Evolutionary conservation across 2,888 invertebrate species (phyloP), one percentile per base, ranked within the genome.

Genomic region (Thalpophila matura): DNA sequence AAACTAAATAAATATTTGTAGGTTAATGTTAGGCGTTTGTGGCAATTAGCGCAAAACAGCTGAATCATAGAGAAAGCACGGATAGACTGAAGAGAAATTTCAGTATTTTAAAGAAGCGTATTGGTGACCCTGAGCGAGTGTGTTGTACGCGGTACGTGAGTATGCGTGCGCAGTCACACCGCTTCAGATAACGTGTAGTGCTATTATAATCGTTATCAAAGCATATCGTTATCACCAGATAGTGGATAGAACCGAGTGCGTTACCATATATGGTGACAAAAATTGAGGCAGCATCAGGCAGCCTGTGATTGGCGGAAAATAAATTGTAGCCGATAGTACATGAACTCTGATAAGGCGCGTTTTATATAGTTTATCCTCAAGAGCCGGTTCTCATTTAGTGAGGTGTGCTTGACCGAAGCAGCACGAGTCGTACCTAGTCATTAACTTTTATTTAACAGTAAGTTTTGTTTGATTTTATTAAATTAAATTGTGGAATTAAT

Each of bases 221-320:
- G 80, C 82, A 85, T 84, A 79, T 84, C 82, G 77, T 87, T 90
- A 91, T 91, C 89, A 91, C 64, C 77, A 82, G 86, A 86, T 88
- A 83, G 85, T 81, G 86, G 81, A 89, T 85, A 86, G 84, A 80
- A 78, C 83, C 82, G 80, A 83, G 83, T 86, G 84, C 94, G 95
- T 96, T 96, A 95, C 97, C 97, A 96, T 97, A 97, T 97, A 97
- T 96, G 97, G 97, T 96, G 96, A 97, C 96, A 96, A 93, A 93
- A 92, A 89, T 88, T 91, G 87, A 89, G 84, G 83, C 86, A 96
- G 96, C 94, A 93, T 89, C 92, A 86, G 80, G 79, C 81, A 96
- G 95, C 94, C 93, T 90, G 93, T 95, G 94, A 97, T 97, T 97
- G 97, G 97, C 89, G 92, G 95, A 91, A 87, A 89, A 87, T 86